Conservation (phyloP, 64 coral and sea anemone species). For the Porites australiensis region DNA sequence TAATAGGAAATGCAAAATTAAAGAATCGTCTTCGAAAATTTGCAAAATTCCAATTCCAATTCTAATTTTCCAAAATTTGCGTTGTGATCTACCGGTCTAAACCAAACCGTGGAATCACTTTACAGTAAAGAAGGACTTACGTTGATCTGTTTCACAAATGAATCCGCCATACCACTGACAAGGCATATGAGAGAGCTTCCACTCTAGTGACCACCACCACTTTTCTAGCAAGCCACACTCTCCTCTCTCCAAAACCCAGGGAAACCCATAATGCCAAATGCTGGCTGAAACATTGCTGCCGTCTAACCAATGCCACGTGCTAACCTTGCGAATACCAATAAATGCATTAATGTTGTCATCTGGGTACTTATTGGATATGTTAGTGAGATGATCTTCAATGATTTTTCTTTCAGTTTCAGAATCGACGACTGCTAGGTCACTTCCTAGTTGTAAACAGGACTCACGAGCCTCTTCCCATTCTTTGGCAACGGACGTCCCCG, state of each 20-base stretch:
- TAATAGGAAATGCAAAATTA: not conserved
- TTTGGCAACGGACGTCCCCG: too few species aligned
- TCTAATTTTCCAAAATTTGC: too few species aligned
- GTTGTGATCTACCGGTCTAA: too few species aligned
- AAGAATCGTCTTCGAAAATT: too few species aligned
- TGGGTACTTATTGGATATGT: not conserved
- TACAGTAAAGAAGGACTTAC: slow-evolving; percentile 2
- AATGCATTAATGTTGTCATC: not conserved
- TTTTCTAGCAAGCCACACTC: not conserved
- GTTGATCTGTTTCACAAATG: slow-evolving; percentile 36
- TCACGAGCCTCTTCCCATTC: slow-evolving; percentile 2
- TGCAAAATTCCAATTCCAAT: too few species aligned
- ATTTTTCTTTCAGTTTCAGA: slow-evolving; percentile 12
- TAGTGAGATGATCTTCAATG: not conserved
- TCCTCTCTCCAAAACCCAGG: not conserved
- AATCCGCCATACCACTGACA: slow-evolving; percentile 10
- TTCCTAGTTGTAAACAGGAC: not conserved
- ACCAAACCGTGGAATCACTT: not conserved
- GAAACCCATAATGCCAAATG: slow-evolving; percentile 14
- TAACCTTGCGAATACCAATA: slow-evolving; percentile 24
- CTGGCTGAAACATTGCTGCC: not conserved
- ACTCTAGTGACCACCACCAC: not conserved
- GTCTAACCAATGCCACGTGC: slow-evolving; percentile 32
- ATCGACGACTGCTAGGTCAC: slow-evolving; percentile 47
- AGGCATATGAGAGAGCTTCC: not conserved